Evolutionary conservation across 2,113 vertebrate genomes (phyloP).

Genomic region (Mola mola): DNA sequence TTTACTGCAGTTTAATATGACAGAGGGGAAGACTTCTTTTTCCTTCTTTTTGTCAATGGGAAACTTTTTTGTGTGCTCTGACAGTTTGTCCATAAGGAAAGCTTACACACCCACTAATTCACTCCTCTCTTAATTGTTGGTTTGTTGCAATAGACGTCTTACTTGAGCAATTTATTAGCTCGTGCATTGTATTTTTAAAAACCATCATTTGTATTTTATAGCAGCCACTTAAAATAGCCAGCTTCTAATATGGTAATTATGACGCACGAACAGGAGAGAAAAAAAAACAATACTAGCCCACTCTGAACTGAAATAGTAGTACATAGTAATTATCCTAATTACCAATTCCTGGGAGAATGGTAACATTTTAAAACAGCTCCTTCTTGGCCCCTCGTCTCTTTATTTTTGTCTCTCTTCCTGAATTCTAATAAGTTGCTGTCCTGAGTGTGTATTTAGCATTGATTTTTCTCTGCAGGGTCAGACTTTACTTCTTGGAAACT

Average conservation of each 20-base stretch:
- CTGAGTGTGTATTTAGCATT: conserved; percentile 30
- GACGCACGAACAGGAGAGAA: conserved; percentile 33
- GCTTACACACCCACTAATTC: conserved; percentile 59
- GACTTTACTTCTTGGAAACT: conserved; percentile 14
- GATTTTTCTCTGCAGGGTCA: conserved; percentile 33
- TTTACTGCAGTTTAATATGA: conserved; percentile 47
- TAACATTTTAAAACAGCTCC: conserved; percentile 24
- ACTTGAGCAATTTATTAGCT: conserved; percentile 55
- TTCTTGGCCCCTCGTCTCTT: conserved; percentile 7
- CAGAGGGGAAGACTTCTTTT: conserved; percentile 10
- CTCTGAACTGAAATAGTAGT: conserved; percentile 64
- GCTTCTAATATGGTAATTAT: conserved; percentile 67
- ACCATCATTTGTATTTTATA: conserved; percentile 72
- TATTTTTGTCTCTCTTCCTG: conserved; percentile 25
- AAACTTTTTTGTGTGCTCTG: background rate
- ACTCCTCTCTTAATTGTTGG: conserved; percentile 1
- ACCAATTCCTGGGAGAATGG: conserved; percentile 50
- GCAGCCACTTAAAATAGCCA: conserved; percentile 46
- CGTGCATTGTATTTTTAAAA: conserved; percentile 52
- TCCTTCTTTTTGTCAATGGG: background rate
- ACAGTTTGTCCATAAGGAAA: conserved; percentile 2
- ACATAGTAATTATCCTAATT: conserved; percentile 66
- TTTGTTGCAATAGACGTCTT: conserved; percentile 37
- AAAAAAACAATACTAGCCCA: conserved; percentile 37
- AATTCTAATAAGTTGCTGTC: conserved; percentile 38